These are phyloP conservation scores for Cherax quadricarinatus DNA, from an alignment of 1,140 invertebrate genomes.

Conservation along the genomic window DNA sequence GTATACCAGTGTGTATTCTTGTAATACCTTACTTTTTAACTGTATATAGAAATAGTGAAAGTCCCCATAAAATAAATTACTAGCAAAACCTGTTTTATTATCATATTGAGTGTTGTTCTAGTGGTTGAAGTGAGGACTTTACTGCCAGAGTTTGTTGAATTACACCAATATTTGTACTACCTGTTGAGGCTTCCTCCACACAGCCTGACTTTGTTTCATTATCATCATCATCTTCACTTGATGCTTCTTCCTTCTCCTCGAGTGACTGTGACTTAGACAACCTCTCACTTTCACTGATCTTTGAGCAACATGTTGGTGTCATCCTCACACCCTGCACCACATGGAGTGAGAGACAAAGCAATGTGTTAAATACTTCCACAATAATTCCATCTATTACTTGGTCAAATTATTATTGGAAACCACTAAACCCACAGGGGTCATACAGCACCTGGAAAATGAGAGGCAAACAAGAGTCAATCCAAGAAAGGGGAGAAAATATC, in stretches of 20 bases:
- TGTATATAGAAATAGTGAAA: not conserved
- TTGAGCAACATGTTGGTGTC: not conserved
- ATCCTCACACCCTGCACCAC: not conserved
- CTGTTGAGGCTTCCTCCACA: not conserved
- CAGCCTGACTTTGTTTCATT: not conserved
- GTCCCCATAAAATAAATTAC: not conserved
- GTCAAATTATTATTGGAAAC: not conserved
- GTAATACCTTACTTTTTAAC: not conserved
- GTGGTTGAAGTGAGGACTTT: not conserved
- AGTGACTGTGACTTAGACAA: not conserved
- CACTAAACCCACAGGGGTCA: no score
- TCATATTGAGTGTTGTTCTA: not conserved
- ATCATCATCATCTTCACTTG: not conserved
- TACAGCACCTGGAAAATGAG: no score
- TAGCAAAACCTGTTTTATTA: not conserved
- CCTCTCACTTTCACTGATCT: not conserved
- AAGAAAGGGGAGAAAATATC: no score
- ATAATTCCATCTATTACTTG: not conserved
- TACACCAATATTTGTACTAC: slow-evolving; percentile 28
- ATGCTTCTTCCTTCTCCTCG: not conserved
- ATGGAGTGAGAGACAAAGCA: not conserved
- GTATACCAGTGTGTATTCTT: not conserved
- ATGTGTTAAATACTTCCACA: not conserved
- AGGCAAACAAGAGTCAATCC: no score
- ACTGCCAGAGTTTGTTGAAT: not conserved